These are phyloP conservation scores for Papilio gigon DNA, from an alignment of 2,888 invertebrate species.

Conservation along the genomic window DNA sequence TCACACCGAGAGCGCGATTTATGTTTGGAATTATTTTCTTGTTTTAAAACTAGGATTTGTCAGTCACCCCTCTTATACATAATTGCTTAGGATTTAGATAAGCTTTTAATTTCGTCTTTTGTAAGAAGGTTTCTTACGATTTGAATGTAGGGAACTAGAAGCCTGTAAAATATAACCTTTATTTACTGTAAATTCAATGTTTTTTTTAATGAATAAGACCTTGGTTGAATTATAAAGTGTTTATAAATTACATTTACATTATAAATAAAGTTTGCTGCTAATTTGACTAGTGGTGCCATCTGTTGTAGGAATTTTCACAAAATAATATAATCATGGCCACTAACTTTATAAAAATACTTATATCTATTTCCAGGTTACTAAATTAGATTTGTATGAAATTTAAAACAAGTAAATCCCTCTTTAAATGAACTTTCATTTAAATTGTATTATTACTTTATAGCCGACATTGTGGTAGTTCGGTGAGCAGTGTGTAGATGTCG, in stretches of 20 bases:
- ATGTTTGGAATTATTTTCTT: constrained; percentile 81
- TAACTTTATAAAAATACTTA: no score
- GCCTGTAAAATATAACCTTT: not conserved
- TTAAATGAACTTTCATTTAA: not conserved
- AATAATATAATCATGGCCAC: not conserved
- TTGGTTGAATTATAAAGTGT: not conserved
- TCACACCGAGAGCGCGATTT: constrained; percentile 80
- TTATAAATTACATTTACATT: not conserved
- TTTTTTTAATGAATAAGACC: not conserved
- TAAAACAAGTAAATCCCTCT: no score
- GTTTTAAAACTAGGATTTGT: constrained; percentile 82
- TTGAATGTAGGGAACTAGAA: not conserved
- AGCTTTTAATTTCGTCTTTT: constrained; percentile 71
- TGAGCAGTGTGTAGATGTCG: constrained; percentile 65
- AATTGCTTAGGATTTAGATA: constrained; percentile 77
- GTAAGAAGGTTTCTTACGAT: not conserved
- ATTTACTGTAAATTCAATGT: not conserved
- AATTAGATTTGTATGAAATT: no score
- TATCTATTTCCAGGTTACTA: no score
- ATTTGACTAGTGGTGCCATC: constrained; percentile 39
- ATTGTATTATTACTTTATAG: not conserved
- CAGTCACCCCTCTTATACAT: constrained; percentile 79
- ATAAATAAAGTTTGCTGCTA: constrained; percentile 43
- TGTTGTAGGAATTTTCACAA: not conserved
- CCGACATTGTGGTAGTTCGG: constrained; percentile 57